phyloP scores from a whole-genome alignment of 2,888 invertebrate species.

The Fabriciana adippe region DNA sequence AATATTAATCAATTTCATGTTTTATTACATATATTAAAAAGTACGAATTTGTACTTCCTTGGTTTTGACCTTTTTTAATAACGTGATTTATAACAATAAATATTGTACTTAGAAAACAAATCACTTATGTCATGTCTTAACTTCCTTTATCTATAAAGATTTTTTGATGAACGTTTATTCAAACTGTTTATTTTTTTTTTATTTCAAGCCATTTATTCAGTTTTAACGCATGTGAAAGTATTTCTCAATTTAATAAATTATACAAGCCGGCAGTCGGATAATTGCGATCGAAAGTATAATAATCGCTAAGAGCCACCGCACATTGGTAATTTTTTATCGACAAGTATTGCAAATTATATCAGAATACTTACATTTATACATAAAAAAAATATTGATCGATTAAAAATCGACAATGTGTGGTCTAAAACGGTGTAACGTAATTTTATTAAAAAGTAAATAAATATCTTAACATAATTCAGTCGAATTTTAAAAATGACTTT shows the following conservation, averaged over 20 bases:
- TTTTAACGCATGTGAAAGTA: slow-evolving; percentile 46
- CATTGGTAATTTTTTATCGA: background rate
- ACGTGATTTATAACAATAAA: background rate
- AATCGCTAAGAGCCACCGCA: background rate
- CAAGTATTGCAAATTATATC: background rate
- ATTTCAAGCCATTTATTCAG: background rate
- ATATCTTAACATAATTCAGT: slow-evolving; percentile 19
- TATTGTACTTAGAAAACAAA: no score
- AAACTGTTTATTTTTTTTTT: background rate
- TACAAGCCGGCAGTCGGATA: slow-evolving; percentile 47
- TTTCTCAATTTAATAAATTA: slow-evolving; percentile 50
- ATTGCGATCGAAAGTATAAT: slow-evolving; percentile 55
- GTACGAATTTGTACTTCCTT: slow-evolving; percentile 6
- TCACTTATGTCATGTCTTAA: no score
- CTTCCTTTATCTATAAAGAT: no score
- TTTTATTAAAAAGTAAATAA: slow-evolving; percentile 11
- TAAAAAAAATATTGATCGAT: no score
- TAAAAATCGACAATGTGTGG: background rate
- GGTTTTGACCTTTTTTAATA: background rate
- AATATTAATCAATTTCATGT: slow-evolving; percentile 1
- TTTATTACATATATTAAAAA: slow-evolving; percentile 3
- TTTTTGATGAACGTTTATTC: background rate
- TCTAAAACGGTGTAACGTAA: slow-evolving; percentile 1
- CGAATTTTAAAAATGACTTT: slow-evolving; percentile 21
- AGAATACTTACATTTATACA: background rate